These are phyloP conservation scores for Acleris cristana DNA, from an alignment of 2,888 invertebrate species.

Conservation along the genomic window DNA sequence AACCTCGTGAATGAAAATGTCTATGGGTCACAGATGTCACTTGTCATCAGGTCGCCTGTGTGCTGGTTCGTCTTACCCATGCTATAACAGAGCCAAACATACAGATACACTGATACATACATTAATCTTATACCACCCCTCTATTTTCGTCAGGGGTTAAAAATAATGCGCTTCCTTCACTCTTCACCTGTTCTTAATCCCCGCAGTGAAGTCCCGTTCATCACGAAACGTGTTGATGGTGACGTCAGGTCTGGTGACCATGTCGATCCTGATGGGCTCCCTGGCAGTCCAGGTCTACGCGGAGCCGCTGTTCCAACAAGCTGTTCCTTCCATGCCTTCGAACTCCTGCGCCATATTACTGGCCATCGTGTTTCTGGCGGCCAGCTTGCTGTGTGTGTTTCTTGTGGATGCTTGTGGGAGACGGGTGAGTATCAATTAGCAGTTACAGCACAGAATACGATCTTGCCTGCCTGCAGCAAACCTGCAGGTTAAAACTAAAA, in stretches of 20 bases:
- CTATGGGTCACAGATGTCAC: no score
- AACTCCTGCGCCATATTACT: slow-evolving; percentile 39
- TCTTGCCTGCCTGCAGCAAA: no score
- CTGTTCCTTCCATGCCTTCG: slow-evolving; percentile 38
- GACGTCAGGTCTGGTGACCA: slow-evolving; percentile 24
- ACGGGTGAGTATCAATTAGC: slow-evolving; percentile 25
- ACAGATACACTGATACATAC: no score
- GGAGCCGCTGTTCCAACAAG: slow-evolving; percentile 38
- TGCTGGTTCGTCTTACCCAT: no score
- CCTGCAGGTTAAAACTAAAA: no score
- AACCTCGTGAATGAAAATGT: no score
- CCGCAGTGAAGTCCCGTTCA: slow-evolving; percentile 58
- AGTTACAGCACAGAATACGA: no score
- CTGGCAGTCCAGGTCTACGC: slow-evolving; percentile 41
- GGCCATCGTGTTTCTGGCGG: slow-evolving; percentile 35
- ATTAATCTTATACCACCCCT: no score
- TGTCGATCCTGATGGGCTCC: slow-evolving; percentile 39
- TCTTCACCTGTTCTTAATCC: neutral
- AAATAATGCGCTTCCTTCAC: no score
- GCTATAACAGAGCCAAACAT: no score
- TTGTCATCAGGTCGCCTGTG: no score
- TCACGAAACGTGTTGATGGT: slow-evolving; percentile 54
- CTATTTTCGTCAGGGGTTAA: no score
- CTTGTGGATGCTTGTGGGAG: slow-evolving; percentile 39
- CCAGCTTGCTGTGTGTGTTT: slow-evolving; percentile 35